Evolutionary conservation across 1,140 invertebrate genomes (phyloP).

Genomic region (Anadara kagoshimensis): DNA sequence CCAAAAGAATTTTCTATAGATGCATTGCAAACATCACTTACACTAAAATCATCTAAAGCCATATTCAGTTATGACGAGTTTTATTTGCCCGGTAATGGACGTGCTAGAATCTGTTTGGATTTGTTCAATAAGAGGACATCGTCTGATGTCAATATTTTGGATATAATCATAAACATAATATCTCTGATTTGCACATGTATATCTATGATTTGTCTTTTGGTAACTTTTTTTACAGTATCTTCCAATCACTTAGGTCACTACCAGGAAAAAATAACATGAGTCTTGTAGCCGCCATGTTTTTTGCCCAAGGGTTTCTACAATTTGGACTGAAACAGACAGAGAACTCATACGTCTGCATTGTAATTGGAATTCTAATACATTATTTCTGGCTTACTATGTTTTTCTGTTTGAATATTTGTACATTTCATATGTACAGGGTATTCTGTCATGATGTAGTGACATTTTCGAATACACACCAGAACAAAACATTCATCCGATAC

Average conservation of each 20-base stretch:
- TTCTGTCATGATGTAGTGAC: constrained; percentile 46
- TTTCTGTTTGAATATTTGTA: constrained; percentile 96
- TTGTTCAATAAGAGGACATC: neutral
- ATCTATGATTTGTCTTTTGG: constrained; percentile 43
- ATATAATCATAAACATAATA: constrained; percentile 13
- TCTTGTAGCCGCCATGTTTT: constrained; percentile 41
- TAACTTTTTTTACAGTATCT: constrained; percentile 42
- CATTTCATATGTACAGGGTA: constrained; percentile 76
- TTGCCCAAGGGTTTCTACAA: constrained; percentile 38
- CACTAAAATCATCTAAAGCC: neutral
- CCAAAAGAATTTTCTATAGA: constrained; percentile 5
- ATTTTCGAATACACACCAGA: too few relatives aligned
- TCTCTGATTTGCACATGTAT: constrained; percentile 23
- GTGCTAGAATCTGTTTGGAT: constrained; percentile 2
- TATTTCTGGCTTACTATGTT: constrained; percentile 93
- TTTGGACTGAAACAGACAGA: neutral
- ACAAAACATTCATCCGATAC: too few relatives aligned
- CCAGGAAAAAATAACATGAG: constrained; percentile 55
- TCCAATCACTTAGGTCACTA: constrained; percentile 41
- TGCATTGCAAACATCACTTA: neutral
- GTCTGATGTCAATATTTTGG: neutral
- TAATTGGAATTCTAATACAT: constrained; percentile 86
- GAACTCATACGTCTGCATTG: constrained; percentile 59
- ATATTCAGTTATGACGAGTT: constrained; percentile 4
- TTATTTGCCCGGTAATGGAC: neutral